Conservation (phyloP, 1,140 invertebrate genomes). For the Agrypnia vestita region DNA sequence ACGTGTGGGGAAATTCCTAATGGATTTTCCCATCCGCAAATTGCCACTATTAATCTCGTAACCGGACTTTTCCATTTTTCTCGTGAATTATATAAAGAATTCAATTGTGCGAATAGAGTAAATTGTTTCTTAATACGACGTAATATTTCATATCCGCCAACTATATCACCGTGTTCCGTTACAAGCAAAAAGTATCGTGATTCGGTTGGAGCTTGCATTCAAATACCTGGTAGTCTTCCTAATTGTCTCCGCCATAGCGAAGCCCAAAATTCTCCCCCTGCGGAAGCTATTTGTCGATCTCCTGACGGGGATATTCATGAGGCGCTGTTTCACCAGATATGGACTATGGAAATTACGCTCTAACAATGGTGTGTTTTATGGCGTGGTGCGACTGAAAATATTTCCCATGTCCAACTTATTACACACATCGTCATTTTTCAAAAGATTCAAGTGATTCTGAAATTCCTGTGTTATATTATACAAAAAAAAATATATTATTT, state of each 20-base stretch:
- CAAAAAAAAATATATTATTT: too few species aligned
- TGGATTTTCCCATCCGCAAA: constrained; percentile 39
- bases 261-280: background rate
- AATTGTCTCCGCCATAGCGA: background rate
- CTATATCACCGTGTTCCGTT: constrained; percentile 16
- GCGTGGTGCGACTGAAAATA: constrained; percentile 5
- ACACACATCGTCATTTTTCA: too few species aligned
- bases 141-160: constrained; percentile 34
- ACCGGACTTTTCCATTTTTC: constrained; percentile 22
- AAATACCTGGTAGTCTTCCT: constrained; percentile 12
- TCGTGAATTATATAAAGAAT: constrained; percentile 33
- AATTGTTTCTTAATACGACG: constrained; percentile 42
- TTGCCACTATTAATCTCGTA: constrained; percentile 42
- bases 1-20: constrained; percentile 25
- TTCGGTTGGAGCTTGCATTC: constrained; percentile 24
- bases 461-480: too few species aligned
- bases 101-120: constrained; percentile 32
- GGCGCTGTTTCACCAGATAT: constrained; percentile 15
- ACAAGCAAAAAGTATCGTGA: constrained; percentile 7
- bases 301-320: constrained; percentile 38
- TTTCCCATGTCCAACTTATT: background rate
- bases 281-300: constrained; percentile 44
- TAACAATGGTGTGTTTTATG: constrained; percentile 30
- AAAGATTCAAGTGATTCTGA: too few species aligned
- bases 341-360: constrained; percentile 28